Evolutionary conservation across 2,888 invertebrate species (phyloP), one percentile per base, ranked within the genome.

Genomic region (Drosophila emarginata): DNA sequence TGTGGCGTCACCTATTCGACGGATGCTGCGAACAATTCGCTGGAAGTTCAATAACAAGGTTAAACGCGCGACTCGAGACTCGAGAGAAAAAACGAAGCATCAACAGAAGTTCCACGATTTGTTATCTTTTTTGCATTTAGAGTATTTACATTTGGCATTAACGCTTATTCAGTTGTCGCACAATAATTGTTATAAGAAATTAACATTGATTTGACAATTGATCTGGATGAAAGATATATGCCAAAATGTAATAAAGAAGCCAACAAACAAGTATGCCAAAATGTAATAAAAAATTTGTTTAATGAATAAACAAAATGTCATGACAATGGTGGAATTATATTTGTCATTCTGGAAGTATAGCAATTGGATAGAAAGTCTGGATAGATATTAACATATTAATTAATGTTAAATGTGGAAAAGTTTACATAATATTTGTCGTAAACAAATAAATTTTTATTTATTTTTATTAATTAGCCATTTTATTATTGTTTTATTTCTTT

Each of bases 41-140:
- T 18, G 11, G 52, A 70, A 71, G 83, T 86, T 85, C 83, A 86
- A 83, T 86, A 83, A 84, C 83, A 84, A 84, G 83, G 86, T 72
- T 79, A 71, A 73, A 57, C 40, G 60, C 67, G 62, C 60, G 59
- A 72, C 64, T 50, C 23, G 21, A 2, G 21, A 11, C 18, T n/a
- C n/a, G n/a, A n/a, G n/a, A n/a, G 18, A 18, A 60, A 28, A 59
- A 36, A 64, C 52, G 58, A 36, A 70, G 71, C 37, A 40, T 28
- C 64, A 60, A 70, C 54, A 58, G 58, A 36, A 70, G 71, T 36
- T 36, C 21, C 64, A 60, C 71, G 59, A 70, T 70, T 60, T 69
- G 45, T 54, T 21, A 36, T 39, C 26, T 39, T 54, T n/a, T 32
- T 26, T 51, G 18, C 51, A 32, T 50, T 18, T 37, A 11, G 21